phyloP scores from a whole-genome alignment of 2,888 invertebrate genomes.

The Polietes domitor region DNA sequence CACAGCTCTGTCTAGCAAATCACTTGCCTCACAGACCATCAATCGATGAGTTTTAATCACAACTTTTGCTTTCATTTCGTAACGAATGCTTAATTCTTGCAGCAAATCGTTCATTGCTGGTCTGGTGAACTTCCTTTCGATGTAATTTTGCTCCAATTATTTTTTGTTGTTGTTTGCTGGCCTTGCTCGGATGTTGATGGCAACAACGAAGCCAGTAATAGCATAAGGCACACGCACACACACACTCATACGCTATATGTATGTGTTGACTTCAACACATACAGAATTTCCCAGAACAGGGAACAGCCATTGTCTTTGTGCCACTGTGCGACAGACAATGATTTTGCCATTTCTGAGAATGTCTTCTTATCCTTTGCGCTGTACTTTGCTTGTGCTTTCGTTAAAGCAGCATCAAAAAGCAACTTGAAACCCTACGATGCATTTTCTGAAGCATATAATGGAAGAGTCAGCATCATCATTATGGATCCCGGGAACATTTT shows the following conservation, averaged over 20 bases:
- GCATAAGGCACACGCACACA: not conserved
- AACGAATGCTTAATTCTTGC: not conserved
- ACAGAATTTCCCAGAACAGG: not conserved
- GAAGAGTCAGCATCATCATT: not conserved
- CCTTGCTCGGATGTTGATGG: not conserved
- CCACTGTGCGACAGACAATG: constrained; percentile 1
- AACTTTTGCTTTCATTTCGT: not conserved
- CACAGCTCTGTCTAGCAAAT: not conserved
- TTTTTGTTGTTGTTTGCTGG: not conserved
- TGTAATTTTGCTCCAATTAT: constrained; percentile 19
- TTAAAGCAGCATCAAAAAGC: not conserved
- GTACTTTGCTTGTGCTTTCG: not conserved
- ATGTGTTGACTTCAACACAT: not conserved
- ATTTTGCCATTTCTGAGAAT: not conserved
- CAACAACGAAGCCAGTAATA: not conserved
- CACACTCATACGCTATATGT: not conserved
- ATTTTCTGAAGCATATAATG: not conserved
- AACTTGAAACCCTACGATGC: constrained; percentile 1
- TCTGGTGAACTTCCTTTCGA: not conserved
- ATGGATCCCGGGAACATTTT: not conserved
- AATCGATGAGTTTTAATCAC: constrained; percentile 7
- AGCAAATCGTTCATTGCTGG: not conserved
- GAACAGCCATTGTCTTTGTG: not conserved
- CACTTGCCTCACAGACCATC: not conserved
- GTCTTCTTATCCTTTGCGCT: not conserved